These are phyloP conservation scores for Australoheros facetus DNA, from an alignment of 2,797 vertebrate genomes.

Conservation along the genomic window DNA sequence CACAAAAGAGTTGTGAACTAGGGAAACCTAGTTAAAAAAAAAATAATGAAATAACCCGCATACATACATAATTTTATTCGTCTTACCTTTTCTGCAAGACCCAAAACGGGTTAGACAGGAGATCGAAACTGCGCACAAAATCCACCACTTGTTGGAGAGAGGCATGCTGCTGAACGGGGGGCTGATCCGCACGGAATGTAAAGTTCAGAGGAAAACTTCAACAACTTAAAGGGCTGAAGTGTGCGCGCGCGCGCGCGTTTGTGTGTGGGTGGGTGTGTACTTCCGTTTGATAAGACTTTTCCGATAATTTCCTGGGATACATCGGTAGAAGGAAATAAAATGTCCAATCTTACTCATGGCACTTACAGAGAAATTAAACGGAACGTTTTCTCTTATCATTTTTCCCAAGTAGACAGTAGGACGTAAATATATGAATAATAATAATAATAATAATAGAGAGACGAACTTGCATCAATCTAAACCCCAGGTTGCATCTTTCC, in stretches of 20 bases:
- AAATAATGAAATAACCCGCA: neutral
- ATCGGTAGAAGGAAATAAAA: neutral
- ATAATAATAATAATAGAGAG: neutral
- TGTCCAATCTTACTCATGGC: neutral
- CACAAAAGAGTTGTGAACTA: neutral
- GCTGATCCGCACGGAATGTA: slow-evolving; percentile 12
- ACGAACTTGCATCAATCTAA: neutral
- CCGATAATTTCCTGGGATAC: slow-evolving; percentile 8
- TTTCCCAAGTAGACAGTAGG: neutral
- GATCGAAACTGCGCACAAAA: slow-evolving; percentile 49
- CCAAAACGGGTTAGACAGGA: slow-evolving; percentile 22
- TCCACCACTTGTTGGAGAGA: slow-evolving; percentile 36
- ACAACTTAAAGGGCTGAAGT: slow-evolving; percentile 51
- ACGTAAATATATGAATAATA: neutral
- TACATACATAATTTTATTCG: neutral
- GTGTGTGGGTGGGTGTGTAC: slow-evolving; percentile 44
- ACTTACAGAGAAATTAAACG: neutral
- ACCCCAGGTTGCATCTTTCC: slow-evolving; percentile 9
- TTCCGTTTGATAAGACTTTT: slow-evolving; percentile 67
- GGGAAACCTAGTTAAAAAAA: neutral
- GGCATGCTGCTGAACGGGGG: slow-evolving; percentile 55
- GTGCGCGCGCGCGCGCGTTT: neutral
- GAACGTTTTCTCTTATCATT: neutral
- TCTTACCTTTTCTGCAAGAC: slow-evolving; percentile 69
- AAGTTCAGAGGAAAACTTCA: slow-evolving; percentile 52